Base-by-base conservation (phyloP, 35 echinoderm and acorn worm species). In the Eucidaris tribuloides region DNA sequence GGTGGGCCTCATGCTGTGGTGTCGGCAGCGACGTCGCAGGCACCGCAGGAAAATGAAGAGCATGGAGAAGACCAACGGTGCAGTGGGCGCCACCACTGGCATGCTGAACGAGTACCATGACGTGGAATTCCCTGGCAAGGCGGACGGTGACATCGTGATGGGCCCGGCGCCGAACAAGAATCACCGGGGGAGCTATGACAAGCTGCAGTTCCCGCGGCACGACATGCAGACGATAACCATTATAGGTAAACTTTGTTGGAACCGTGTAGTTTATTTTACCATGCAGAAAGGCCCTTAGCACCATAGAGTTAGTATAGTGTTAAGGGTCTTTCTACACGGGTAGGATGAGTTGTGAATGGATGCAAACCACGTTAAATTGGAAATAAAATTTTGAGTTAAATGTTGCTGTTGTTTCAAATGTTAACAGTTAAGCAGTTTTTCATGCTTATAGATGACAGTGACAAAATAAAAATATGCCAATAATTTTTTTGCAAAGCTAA, bases 201-300 rank as follows among this genome's bases (percentile, higher is more conserved):
- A 92, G 45, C 81, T 97, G 38, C 94, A 92, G 80, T 97, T 97
- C 77, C 94, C 94, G 54, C 83, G 85, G 79, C 94, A 97, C 76
- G 94, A 97, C 62, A 64, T 97, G 30, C 85, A 91, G 80, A 92
- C 89, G 11, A 79, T 97, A 0, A 82, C 89, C 50, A 82, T 92
- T 37, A 84, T 97, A 45, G 94, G 94, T 97, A 81, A 81, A 86
- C 42, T 15, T 18, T 25, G 14, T 18, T 78, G 31, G 32, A 18
- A 45, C 17, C 45, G 39, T 78, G 28, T 18, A 46, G 42, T 13
- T 78, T 15, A 43, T 43, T 1, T 13, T 11, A 78, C 40, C 7
- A 7, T 66, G 30, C 9, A 13, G 30, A 13, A 32, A n/a, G n/a
- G n/a, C n/a, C n/a, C n/a, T n/a, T n/a, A n/a, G n/a, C n/a, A n/a